Base-by-base conservation (phyloP, 30 jellyfish, hydroid and myxozoan genomes). In the Aurelia aurita complex sp. Pacific region DNA sequence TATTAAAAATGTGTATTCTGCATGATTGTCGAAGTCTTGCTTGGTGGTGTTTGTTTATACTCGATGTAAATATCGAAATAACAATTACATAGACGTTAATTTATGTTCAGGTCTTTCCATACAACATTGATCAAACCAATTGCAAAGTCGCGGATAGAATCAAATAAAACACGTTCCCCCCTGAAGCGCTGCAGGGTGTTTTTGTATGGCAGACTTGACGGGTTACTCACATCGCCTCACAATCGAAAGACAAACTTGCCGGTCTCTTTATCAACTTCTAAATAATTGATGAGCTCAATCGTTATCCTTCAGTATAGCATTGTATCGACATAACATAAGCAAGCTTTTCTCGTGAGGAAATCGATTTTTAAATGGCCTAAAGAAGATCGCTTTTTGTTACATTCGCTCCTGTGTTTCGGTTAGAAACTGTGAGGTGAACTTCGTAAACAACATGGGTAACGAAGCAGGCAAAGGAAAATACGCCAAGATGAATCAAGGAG, bases 401-500 rank as follows among this genome's bases (percentile, higher is more conserved):
- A 61, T 7, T 46, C 57, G 57, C 57, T 46, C 57, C 57, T 46
- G 57, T 46, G 57, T 46, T 7, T 46, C 2, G 14, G 57, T 46
- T 13, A 7, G 57, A 46, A 46, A 46, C 57, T 6, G 15, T 9
- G 57, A 46, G 1, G 15, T 6, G 57, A 46, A 46, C 14, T 46
- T 46, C 8, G 57, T 46, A 35, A 4, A 77, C 29, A 79, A 79
- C 64, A 87, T 87, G 96, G 96, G 96, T 2, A 87, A 87, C 62
- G 96, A 87, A 34, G 63, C 72, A 5, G 96, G 96, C 42, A 87
- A 87, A 42, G 96, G 90, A 60, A 87, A 87, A 52, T 87, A 87
- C 79, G 90, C 86, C 61, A 87, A 87, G 62, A 87, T 87, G 96
- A 78, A 72, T 40, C 89, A 87, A 62, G 79, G 34, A 11, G 94